Percentiles rank a stretch among this genome's conserved stretches.
phyloP scores from a whole-genome alignment of 2,113 vertebrate genomes.

The Tachysurus fulvidraco region DNA sequence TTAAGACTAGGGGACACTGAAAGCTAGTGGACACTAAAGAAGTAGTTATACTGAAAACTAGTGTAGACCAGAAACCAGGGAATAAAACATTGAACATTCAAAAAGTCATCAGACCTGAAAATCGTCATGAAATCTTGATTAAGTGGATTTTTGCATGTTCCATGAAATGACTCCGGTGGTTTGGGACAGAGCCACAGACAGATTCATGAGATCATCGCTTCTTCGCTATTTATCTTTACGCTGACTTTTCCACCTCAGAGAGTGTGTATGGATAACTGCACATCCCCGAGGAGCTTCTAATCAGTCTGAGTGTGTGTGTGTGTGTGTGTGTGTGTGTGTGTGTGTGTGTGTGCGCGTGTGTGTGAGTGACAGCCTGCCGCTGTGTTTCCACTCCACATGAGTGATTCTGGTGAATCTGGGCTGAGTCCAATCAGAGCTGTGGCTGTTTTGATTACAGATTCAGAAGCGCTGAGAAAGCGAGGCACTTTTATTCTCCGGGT shows the following conservation, averaged over 20 bases:
- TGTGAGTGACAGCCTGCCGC: neutral
- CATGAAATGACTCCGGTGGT: neutral
- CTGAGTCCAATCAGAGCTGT: slow-evolving; percentile 52
- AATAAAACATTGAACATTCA: neutral
- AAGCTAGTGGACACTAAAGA: neutral
- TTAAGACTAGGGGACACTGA: neutral
- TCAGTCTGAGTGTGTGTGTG: slow-evolving; percentile 26
- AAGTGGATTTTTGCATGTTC: neutral
- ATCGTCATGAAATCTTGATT: neutral
- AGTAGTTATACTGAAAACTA: neutral
- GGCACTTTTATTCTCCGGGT: slow-evolving; percentile 48
- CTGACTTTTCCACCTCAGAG: neutral
- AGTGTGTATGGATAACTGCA: neutral
- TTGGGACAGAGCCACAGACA: neutral
- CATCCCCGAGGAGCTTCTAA: slow-evolving; percentile 42
- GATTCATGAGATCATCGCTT: neutral
- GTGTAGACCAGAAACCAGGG: neutral
- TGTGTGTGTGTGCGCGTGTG: neutral
- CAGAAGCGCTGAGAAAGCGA: slow-evolving; percentile 45
- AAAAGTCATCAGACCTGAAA: neutral
- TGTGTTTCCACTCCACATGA: slow-evolving; percentile 45
- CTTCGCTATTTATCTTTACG: neutral
- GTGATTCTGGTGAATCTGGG: slow-evolving; percentile 48
- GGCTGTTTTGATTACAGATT: slow-evolving; percentile 53
- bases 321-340: neutral